Percentiles rank a stretch among this genome's conserved stretches.
Evolutionary conservation across 92 coral and sea anemone species (phyloP).

Genomic region (Meandrina meandrites): DNA sequence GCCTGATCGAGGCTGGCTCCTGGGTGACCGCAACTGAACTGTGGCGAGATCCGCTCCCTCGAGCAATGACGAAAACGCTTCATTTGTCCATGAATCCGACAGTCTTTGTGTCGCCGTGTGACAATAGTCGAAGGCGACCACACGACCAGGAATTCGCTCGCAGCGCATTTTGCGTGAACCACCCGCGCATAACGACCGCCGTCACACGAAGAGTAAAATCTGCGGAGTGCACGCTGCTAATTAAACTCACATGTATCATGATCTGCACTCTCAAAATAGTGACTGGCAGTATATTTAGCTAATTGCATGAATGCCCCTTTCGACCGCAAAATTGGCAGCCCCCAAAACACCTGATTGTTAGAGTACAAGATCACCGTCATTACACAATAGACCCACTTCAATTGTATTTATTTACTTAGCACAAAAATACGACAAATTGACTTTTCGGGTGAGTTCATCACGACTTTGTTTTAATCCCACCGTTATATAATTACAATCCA

Average conservation of each 20-base stretch:
- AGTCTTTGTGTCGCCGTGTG: conserved; percentile 27
- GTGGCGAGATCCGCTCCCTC: conserved; percentile 23
- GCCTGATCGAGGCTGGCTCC: conserved; percentile 21
- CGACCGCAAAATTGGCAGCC: conserved; percentile 12
- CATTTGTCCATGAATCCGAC: conserved; percentile 40
- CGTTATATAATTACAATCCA: neutral
- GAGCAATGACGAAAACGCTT: conserved; percentile 34
- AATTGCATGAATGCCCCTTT: conserved; percentile 24
- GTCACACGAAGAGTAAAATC: conserved; percentile 22
- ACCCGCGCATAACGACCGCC: neutral
- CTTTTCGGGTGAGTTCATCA: neutral
- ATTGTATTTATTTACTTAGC: conserved; percentile 5
- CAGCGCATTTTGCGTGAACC: conserved; percentile 13
- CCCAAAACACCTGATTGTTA: conserved; percentile 7
- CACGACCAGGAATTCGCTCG: conserved; percentile 11
- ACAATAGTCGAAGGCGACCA: conserved; percentile 32
- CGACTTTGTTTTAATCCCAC: neutral
- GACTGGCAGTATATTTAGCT: conserved; percentile 3
- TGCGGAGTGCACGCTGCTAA: neutral
- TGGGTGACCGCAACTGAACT: conserved; percentile 24
- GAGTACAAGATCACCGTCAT: neutral
- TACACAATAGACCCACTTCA: conserved; percentile 25
- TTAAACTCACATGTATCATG: conserved; percentile 1
- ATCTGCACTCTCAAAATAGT: neutral
- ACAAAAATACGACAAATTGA: neutral